phyloP scores from a whole-genome alignment of 2,888 invertebrate species.

The Hecatera dysodea region DNA sequence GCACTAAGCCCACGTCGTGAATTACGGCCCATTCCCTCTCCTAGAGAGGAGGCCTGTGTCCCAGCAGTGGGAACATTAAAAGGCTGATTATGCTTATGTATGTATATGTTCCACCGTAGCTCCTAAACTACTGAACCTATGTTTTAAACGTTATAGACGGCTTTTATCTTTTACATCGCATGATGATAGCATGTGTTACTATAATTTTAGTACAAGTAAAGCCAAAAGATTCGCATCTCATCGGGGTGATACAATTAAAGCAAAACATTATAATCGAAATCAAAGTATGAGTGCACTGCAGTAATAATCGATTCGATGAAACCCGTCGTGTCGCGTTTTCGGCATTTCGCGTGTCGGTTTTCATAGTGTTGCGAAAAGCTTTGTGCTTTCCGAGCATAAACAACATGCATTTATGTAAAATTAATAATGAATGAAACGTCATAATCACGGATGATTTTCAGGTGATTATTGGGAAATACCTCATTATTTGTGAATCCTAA shows the following conservation, averaged over 20 bases:
- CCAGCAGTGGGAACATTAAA: no score
- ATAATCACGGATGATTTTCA: slow-evolving; percentile 24
- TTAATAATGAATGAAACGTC: slow-evolving; percentile 42
- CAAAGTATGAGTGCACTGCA: slow-evolving; percentile 21
- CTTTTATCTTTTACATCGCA: no score
- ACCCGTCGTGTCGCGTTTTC: slow-evolving; percentile 26
- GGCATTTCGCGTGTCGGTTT: slow-evolving; percentile 36
- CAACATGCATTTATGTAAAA: slow-evolving; percentile 38
- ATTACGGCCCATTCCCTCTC: no score
- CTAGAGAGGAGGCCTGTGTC: no score
- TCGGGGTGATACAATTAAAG: background rate
- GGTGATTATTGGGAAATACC: slow-evolving; percentile 12
- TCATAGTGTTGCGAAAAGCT: slow-evolving; percentile 14
- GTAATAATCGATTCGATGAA: slow-evolving; percentile 28
- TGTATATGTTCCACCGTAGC: no score
- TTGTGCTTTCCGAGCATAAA: slow-evolving; percentile 14
- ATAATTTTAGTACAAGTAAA: background rate
- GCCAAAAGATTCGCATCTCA: no score
- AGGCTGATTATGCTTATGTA: no score
- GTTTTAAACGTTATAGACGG: no score
- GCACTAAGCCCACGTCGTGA: no score
- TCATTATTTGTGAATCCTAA: slow-evolving; percentile 2
- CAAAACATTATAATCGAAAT: slow-evolving; percentile 1
- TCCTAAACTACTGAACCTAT: no score
- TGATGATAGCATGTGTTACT: no score